phyloP scores from a whole-genome alignment of 1,140 invertebrate species.

The Pogonomyrmex barbatus region DNA sequence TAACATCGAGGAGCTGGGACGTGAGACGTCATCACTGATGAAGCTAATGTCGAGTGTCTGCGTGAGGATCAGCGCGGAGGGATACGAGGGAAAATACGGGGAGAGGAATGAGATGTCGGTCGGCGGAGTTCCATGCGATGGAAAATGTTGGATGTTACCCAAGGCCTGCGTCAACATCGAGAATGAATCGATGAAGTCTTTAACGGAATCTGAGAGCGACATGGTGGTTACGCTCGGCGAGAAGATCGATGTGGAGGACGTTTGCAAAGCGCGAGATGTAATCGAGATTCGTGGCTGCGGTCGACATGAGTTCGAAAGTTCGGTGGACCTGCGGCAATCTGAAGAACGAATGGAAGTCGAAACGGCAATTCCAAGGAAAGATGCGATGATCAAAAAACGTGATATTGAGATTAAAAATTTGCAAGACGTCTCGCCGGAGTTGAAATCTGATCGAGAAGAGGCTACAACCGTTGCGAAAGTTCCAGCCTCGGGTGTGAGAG shows the following conservation, averaged over 20 bases:
- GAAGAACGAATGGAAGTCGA: background rate
- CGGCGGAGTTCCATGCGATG: background rate
- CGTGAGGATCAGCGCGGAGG: background rate
- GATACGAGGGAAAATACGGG: background rate
- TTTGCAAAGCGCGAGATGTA: conserved; percentile 16
- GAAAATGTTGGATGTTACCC: background rate
- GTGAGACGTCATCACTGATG: background rate
- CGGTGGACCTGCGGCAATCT: background rate
- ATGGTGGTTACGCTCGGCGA: background rate
- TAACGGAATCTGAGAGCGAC: conserved; percentile 40
- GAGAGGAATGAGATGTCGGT: background rate
- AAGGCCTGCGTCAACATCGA: conserved; percentile 29
- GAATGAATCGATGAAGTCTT: conserved; percentile 24
- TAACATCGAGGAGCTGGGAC: background rate
- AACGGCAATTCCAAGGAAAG: conserved; percentile 17
- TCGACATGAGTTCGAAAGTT: background rate
- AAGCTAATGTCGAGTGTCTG: background rate
- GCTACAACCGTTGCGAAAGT: background rate
- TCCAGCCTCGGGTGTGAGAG: background rate
- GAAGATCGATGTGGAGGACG: conserved; percentile 7
- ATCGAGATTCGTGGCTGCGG: conserved; percentile 7
- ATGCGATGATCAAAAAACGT: background rate
- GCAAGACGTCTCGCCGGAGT: background rate
- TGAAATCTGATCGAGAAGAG: background rate
- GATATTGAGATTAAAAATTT: background rate